phyloP scores from a whole-genome alignment of 2,888 invertebrate species.

The Megalurothrips usitatus region DNA sequence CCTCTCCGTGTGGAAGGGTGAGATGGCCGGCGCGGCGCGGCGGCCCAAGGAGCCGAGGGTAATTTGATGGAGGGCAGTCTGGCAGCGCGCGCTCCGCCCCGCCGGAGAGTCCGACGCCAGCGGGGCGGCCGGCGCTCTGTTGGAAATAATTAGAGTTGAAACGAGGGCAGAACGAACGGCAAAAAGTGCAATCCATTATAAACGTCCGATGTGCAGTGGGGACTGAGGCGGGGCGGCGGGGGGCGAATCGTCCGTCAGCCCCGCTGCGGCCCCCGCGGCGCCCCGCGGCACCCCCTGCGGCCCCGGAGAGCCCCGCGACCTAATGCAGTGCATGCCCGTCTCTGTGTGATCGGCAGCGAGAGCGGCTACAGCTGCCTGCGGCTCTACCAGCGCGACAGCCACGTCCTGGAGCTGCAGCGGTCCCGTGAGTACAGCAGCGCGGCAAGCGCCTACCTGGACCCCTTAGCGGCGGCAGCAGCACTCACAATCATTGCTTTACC shows the following conservation, averaged over 20 bases:
- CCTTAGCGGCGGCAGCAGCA: no score
- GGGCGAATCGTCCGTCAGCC: neutral
- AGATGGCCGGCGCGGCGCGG: neutral
- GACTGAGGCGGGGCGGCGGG: neutral
- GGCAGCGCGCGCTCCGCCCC: neutral
- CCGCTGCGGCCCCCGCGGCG: neutral
- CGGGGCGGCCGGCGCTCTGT: neutral
- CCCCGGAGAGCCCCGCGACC: neutral
- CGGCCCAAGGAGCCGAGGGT: neutral
- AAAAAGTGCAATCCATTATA: neutral
- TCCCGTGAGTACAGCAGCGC: neutral
- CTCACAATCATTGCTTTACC: no score
- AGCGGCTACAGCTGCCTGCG: constrained; percentile 21
- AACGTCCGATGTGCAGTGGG: neutral
- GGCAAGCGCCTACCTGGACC: no score
- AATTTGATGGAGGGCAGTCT: neutral
- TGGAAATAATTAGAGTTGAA: constrained; percentile 4
- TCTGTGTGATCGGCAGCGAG: neutral
- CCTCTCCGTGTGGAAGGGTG: no score
- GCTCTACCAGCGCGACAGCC: neutral
- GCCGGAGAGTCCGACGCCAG: neutral
- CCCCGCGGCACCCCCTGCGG: no score
- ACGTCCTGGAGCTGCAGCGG: constrained; percentile 16
- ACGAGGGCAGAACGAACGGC: neutral
- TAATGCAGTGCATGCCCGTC: neutral